Base-by-base conservation (phyloP, 2,888 invertebrate species). In the Aelia acuminata region DNA sequence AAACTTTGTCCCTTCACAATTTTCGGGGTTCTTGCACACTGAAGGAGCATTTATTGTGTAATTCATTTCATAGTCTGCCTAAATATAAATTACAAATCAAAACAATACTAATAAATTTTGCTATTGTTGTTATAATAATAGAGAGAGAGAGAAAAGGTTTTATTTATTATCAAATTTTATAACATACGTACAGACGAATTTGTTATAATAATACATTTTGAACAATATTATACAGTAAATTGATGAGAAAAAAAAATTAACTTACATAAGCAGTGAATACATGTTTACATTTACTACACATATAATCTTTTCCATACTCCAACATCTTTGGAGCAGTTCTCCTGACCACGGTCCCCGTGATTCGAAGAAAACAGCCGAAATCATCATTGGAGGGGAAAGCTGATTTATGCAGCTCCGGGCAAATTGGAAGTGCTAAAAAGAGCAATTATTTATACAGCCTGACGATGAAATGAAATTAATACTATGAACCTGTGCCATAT, bases 281-380 rank as follows among this genome's bases (percentile, higher is more conserved):
- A 92, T 94, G 93, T 92, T 96, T 95, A 92, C 98, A 98, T 92
- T 96, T 96, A 49, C 93, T 92, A 92, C 98, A 98, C 22, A 94
- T 93, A 92, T 95, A 97, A 87, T 95, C 94, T 91, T 95, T 94
- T 91, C 95, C 94, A 91, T 94, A 95, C 92, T 97, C 97, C 88
- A 97, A 92, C 93, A 97, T 94, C 92, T 96, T 96, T 13, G 96
- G 93, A 90, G 95, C 94, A 0, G 96, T 95, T 84, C 95, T 95
- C 91, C 97, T 93, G 43, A 97, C 95, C 57, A 97, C 95, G 87
- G 96, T 97, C 5, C 97, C 97, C 91, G 95, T 94, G 48, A 97
- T 93, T 92, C 96, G 95, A 88, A 97, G 92, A 93, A 96, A 96
- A 91, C 94, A 94, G 90, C 95, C 95, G 91, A 95, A 92, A 92